Evolutionary conservation across 2,888 invertebrate species (phyloP), one percentile per base, ranked within the genome.

Genomic region (Harpalus rufipes): DNA sequence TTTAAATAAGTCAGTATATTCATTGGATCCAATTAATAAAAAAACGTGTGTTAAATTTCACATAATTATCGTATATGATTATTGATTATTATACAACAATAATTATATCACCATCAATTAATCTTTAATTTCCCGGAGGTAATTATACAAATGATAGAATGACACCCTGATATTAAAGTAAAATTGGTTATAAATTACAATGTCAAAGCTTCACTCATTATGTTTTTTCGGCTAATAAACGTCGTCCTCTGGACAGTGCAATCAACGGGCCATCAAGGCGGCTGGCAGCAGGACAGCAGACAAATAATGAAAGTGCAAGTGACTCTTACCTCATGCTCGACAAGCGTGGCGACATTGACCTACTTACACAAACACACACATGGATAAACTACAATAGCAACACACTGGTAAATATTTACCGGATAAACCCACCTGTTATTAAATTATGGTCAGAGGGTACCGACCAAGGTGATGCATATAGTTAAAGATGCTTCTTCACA

Each of bases 281-380:
- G 63, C 7, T 14, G 32, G 32, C 32, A 7, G 10, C 68, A n/a
- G 65, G 72, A 72, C 81, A 56, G 81, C 18, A 68, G 81, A 81
- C 78, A 81, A 81, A 1, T 32, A 32, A 81, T 84, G 86, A 85
- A 86, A 86, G 80, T 85, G 72, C 84, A 82, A 85, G 86, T 85
- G 51, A 76, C 16, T 51, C 81, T 80, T 81, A 84, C 84, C 86
- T 81, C 83, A 86, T 85, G 84, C 25, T 63, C 83, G 79, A 82
- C 72, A 58, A 63, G 72, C 78, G 85, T 78, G 41, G 59, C 80
- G 86, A 86, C 86, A 86, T 86, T 86, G 86, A 86, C 86, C 86
- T 56, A 86, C 84, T 86, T 85, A 80, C 65, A 63, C 63, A 41
- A 6, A 81, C 51, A 81, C 68, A 65, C 7, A 21, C 74, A n/a